These are phyloP conservation scores for Acinonyx jubatus DNA, from an alignment of 2,113 vertebrate species.

Conservation along the genomic window DNA sequence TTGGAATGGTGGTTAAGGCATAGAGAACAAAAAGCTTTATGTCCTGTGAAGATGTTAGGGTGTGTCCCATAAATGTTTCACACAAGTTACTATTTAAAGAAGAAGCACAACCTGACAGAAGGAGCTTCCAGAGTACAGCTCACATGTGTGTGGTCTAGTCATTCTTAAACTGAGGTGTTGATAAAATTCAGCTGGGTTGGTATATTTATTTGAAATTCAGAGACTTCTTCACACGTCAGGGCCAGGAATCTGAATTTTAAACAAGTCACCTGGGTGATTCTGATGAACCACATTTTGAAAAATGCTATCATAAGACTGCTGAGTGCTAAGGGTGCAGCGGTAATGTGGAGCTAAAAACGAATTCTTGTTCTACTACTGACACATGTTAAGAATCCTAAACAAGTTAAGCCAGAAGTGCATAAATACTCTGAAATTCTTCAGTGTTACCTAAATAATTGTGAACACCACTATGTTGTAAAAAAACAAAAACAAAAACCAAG, in stretches of 20 bases:
- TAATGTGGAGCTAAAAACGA: slow-evolving; percentile 37
- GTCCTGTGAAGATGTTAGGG: slow-evolving; percentile 19
- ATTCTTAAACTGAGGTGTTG: slow-evolving; percentile 13
- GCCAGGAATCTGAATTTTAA: slow-evolving; percentile 43
- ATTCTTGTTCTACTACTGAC: not conserved
- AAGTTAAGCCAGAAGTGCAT: not conserved
- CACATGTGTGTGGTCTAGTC: slow-evolving; percentile 18
- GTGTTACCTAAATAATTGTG: slow-evolving; percentile 5
- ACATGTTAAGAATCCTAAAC: slow-evolving; percentile 33
- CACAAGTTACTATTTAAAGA: slow-evolving; percentile 9
- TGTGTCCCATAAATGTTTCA: slow-evolving; percentile 29
- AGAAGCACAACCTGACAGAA: not conserved
- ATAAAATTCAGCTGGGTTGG: slow-evolving; percentile 22
- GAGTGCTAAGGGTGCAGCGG: not conserved
- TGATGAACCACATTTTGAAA: slow-evolving; percentile 46
- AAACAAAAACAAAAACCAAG: not conserved
- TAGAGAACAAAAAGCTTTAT: slow-evolving; percentile 36
- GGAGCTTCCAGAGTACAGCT: not conserved
- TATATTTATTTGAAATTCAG: slow-evolving; percentile 43
- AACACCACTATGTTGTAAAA: not conserved
- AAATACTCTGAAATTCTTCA: slow-evolving; percentile 7
- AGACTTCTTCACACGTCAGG: not conserved
- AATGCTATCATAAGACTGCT: not conserved
- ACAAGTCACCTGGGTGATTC: slow-evolving; percentile 24
- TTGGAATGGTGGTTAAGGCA: slow-evolving; percentile 21